Percentiles rank a stretch among this genome's conserved stretches.
Conservation (phyloP, 2,888 invertebrate genomes). For the Nomada flava region DNA sequence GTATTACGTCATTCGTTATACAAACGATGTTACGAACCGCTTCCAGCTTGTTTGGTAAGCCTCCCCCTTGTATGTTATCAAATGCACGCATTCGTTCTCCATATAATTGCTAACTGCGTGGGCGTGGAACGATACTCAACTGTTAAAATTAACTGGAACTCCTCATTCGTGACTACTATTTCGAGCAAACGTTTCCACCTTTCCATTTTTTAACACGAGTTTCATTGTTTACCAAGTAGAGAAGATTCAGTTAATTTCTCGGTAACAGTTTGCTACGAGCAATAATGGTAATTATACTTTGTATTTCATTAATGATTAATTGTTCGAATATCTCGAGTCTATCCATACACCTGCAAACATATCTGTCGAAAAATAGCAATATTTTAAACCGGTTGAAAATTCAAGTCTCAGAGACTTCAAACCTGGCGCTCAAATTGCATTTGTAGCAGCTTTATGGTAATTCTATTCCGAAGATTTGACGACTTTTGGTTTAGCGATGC, state of each 20-base stretch:
- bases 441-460: neutral
- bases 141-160: neutral
- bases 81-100: neutral
- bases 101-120: conserved; percentile 9
- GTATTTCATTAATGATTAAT: too few relatives aligned
- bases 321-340: too few relatives aligned
- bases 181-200: neutral
- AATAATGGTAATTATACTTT: too few relatives aligned
- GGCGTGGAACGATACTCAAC: neutral
- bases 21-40: conserved; percentile 27
- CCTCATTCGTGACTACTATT: neutral
- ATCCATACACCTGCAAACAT: too few relatives aligned
- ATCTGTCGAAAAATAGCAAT: neutral
- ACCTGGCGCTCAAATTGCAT: neutral
- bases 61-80: neutral
- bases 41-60: conserved; percentile 1
- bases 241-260: neutral
- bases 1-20: conserved; percentile 17
- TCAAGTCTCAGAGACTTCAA: too few relatives aligned
- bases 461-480: conserved; percentile 17
- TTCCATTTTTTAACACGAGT: neutral
- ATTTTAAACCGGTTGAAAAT: neutral
- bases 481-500: conserved; percentile 32
- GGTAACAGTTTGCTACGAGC: too few relatives aligned
- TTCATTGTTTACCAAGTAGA: neutral